Base-by-base conservation (phyloP, 2,888 invertebrate species). In the Cyaniris semiargus region DNA sequence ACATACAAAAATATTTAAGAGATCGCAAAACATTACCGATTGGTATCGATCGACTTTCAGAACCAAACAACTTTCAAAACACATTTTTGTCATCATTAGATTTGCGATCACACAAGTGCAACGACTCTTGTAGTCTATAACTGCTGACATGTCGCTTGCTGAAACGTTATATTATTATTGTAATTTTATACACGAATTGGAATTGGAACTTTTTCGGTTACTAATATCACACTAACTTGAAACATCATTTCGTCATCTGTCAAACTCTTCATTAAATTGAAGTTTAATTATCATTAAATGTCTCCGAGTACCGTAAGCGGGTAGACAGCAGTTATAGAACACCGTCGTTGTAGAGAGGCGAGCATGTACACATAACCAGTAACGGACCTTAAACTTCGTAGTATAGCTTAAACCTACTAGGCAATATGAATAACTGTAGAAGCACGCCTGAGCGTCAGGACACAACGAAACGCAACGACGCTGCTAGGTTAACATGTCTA, bases 341-440 rank as follows among this genome's bases (percentile, higher is more conserved):
- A 66, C 66, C 15, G 66, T 27, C 23, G 27, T 44, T 38, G 27
- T 74, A 74, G 74, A 74, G 74, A 74, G 74, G 74, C 74, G 27
- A 74, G 23, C 18, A 53, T 74, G 48, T 53, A 18, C 38, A 74
- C 44, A 31, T 74, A 74, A 48, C 53, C 18, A 70, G 31, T 70
- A n/a, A 71, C 34, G 10, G 38, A 71, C 38, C 48, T 48, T 21
- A 18, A 23, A 48, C 44, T 74, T 5, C 74, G 27, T 48, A 72
- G 72, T 44, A 72, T 72, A n/a, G 23, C 74, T 74, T 74, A 74
- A 72, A 74, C 44, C 48, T 74, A 74, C 74, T 74, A 74, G 74
- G 74, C 74, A 74, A 74, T 74, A 27, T 44, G 74, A 48, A 31
- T 66, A 66, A 53, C 44, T 74, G 23, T 53, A 38, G 75, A 76